Evolutionary conservation across 1,140 invertebrate genomes (phyloP).

Genomic region (Zaprionus davidi): DNA sequence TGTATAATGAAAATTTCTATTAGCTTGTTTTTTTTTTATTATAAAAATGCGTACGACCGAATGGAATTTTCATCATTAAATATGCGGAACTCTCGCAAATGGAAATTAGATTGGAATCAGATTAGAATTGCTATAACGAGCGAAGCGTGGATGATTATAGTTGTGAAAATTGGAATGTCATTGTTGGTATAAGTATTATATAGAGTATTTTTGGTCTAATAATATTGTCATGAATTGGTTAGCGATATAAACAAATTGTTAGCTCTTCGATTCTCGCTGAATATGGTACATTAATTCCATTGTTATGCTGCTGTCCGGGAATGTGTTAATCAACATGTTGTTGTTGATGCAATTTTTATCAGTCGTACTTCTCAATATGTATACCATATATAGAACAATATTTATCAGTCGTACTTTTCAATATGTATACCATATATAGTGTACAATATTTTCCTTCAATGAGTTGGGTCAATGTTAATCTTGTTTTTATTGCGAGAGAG

Average conservation of each 20-base stretch:
- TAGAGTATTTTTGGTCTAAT: constrained; percentile 55
- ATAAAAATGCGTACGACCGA: constrained; percentile 2
- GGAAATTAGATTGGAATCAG: neutral
- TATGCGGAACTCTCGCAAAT: constrained; percentile 10
- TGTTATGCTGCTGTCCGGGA: neutral
- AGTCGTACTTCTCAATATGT: neutral
- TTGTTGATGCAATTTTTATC: constrained; percentile 17
- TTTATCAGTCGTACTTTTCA: too few species aligned
- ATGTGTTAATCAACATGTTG: constrained; percentile 45
- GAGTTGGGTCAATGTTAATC: constrained; percentile 54
- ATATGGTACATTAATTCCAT: constrained; percentile 13
- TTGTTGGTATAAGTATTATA: constrained; percentile 4
- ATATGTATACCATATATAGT: neutral
- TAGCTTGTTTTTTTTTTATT: neutral
- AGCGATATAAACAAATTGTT: constrained; percentile 32
- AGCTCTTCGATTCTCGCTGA: constrained; percentile 23
- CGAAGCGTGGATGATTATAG: constrained; percentile 46
- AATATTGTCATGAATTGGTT: constrained; percentile 63
- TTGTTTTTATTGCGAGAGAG: constrained; percentile 12
- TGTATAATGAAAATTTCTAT: constrained; percentile 11
- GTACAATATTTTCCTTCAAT: neutral
- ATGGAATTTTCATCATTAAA: neutral
- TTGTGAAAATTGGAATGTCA: constrained; percentile 36
- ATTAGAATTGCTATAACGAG: constrained; percentile 14
- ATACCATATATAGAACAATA: neutral